These are phyloP conservation scores for Gnathonemus echidnorhynchus DNA, from an alignment of 2,113 vertebrate genomes.

Conservation along the genomic window DNA sequence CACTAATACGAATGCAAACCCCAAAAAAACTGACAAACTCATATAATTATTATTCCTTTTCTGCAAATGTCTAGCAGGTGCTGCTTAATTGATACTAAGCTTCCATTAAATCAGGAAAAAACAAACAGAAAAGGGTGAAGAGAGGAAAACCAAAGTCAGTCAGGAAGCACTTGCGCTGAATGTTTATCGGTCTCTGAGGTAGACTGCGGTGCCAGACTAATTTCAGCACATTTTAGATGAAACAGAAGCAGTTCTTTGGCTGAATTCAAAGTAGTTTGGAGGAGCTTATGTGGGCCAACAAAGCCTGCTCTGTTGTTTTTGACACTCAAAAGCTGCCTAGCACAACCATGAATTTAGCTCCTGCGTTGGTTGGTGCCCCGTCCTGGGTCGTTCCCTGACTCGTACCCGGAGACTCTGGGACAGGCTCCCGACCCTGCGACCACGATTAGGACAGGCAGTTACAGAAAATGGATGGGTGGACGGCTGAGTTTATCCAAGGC, in stretches of 20 bases:
- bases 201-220: not conserved
- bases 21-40: not conserved
- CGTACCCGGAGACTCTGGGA: not conserved
- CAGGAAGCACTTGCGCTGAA: not conserved
- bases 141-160: not conserved
- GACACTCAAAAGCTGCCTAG: not conserved
- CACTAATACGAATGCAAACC: not conserved
- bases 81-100: not conserved
- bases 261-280: slow-evolving; percentile 3
- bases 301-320: not conserved
- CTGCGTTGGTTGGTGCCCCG: not conserved
- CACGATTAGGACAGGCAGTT: not conserved
- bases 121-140: not conserved
- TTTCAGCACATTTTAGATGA: not conserved
- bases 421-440: not conserved
- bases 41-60: not conserved
- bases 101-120: not conserved
- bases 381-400: not conserved
- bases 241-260: not conserved
- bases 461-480: not conserved
- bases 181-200: not conserved
- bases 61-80: not conserved
- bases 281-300: not conserved
- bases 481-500: not conserved
- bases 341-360: not conserved